Base-by-base conservation (phyloP, 2,797 vertebrate species). In the Cichlasoma orientale region DNA sequence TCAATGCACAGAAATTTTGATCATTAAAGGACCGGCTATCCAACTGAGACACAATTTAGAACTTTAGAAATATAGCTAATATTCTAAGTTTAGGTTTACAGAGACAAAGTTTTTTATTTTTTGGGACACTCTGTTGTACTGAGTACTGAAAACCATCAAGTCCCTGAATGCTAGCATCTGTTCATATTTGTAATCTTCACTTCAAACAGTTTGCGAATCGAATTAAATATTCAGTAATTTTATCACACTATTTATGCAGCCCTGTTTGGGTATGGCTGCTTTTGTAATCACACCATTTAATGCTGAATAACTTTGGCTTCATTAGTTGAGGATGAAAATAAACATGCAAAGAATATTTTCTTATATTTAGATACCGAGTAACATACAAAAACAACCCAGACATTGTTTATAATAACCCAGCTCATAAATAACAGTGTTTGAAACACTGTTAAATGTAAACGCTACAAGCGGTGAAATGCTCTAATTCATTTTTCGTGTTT, bases 401-500 rank as follows among this genome's bases (percentile, higher is more conserved):
- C 47, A 47, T 47, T 47, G 23, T 1, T 2, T 66, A 47, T 29
- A 66, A 66, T 19, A 66, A 2, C 25, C 13, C 18, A 36, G 14
- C n/a, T 75, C 9, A 57, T 25, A 33, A 59, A 58, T 56, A 5
- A 57, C 5, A 21, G 18, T 18, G 52, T 66, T 66, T 13, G 3
- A 66, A 66, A 44, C 0, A 19, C 16, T 21, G 12, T 71, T 8
- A n/a, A 33, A 36, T 71, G 72, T 68, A 50, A 66, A 31, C 9
- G 11, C 25, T 78, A 25, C 12, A 19, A 54, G 5, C 52, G 31
- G 29, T 77, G 31, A 77, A 82, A 82, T 68, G 23, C 23, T 66
- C 21, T 47, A 12, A 47, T 47, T 66, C 23, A 54, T 79, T 66
- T 12, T 27, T 72, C 4, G 19, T 27, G 29, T 36, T 59, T 50